Base-by-base conservation (phyloP, 2,888 invertebrate species). In the Malthinus flaveolus region DNA sequence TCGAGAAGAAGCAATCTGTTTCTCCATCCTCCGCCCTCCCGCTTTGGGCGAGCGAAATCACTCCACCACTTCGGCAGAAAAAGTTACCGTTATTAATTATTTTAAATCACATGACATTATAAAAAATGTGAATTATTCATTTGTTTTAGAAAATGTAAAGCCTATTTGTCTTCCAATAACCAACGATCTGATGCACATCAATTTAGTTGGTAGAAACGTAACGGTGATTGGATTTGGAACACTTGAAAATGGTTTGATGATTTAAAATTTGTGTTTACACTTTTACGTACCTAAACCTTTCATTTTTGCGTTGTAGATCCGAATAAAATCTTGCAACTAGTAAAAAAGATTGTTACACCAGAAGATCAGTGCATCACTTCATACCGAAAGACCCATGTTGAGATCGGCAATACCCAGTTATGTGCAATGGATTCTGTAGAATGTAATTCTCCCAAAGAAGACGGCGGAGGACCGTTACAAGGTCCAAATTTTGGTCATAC, bases 221-320 rank as follows among this genome's bases (percentile, higher is more conserved):
- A 81, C 84, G 46, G 88, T 88, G 1, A 87, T 89, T 3, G 91
- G 91, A 1, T 91, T 90, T 90, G 90, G 90, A 32, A 82, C 84
- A 66, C 87, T 85, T 37, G 85, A 87, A 74, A n/a, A n/a, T n/a
- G n/a, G n/a, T n/a, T n/a, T n/a, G 75, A 37, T 12, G 15, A 9
- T 12, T 37, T 37, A 12, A 8, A 37, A 13, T 37, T 37, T 1
- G 15, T n/a, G n/a, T n/a, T n/a, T n/a, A n/a, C n/a, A n/a, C 4
- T 12, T 12, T 2, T 13, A 37, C 8, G 9, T 1, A 11, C 2
- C 0, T 7, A 12, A 8, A 12, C 9, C 15, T 12, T 7, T n/a
- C n/a, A 12, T 37, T 37, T 12, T 1, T 7, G 1, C 15, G 12
- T 37, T 13, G 37, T 12, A 1, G 12, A 37, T 4, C 9, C 37